These are phyloP conservation scores for Stegana nigrithorax DNA, from an alignment of 2,888 invertebrate genomes.

Conservation along the genomic window DNA sequence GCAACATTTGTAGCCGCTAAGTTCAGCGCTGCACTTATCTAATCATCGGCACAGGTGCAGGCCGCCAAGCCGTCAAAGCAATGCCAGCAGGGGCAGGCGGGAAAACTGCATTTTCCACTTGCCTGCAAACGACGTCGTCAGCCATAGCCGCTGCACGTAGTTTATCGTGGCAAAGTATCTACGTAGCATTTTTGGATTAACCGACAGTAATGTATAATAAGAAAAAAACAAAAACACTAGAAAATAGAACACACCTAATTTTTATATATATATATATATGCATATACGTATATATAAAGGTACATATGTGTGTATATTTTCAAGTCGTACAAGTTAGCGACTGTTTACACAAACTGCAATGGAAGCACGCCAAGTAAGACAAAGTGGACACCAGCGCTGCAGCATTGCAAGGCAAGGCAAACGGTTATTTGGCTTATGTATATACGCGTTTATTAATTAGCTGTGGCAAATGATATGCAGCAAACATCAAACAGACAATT, in stretches of 20 bases:
- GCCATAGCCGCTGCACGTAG: not conserved
- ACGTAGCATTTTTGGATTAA: slow-evolving; percentile 13
- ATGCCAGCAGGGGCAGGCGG: slow-evolving; percentile 22
- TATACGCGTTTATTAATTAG: too few species aligned
- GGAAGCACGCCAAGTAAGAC: too few species aligned
- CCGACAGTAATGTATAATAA: slow-evolving; percentile 3
- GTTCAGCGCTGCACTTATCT: slow-evolving; percentile 13
- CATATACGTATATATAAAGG: not conserved
- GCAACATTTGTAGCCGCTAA: not conserved
- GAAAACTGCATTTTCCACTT: slow-evolving; percentile 42
- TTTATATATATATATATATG: too few species aligned
- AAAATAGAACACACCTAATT: slow-evolving; percentile 13
- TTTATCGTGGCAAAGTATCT: slow-evolving; percentile 14
- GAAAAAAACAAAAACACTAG: slow-evolving; percentile 11
- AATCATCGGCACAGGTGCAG: slow-evolving; percentile 10
- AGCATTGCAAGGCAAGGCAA: too few species aligned
- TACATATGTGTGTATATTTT: not conserved
- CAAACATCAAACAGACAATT: too few species aligned
- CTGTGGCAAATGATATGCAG: too few species aligned
- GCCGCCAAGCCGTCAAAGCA: slow-evolving; percentile 21
- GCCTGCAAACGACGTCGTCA: not conserved
- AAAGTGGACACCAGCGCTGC: too few species aligned
- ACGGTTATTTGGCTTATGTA: too few species aligned
- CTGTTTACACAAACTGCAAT: slow-evolving; percentile 10
- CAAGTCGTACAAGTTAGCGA: not conserved